Evolutionary conservation across 2,797 vertebrate genomes (phyloP).

Genomic region (Crocidura indochinensis): DNA sequence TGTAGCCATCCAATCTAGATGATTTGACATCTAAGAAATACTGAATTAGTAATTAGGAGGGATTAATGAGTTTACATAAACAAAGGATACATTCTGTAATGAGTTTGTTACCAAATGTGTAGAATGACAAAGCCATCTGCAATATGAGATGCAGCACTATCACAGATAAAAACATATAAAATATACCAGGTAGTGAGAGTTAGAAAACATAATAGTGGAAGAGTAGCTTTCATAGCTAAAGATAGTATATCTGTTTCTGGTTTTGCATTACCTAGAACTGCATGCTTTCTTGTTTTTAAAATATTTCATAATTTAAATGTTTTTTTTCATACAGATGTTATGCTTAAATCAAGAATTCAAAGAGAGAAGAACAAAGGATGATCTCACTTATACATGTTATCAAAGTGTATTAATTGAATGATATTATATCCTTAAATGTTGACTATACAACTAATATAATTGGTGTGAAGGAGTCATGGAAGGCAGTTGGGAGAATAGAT

Average conservation of each 20-base stretch:
- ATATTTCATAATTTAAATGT: neutral
- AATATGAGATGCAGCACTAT: neutral
- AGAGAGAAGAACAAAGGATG: too few relatives aligned
- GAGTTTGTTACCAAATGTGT: neutral
- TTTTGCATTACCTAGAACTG: neutral
- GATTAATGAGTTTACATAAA: neutral
- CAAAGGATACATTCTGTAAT: neutral
- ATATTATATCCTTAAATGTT: too few relatives aligned
- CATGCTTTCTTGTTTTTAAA: neutral
- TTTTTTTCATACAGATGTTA: neutral
- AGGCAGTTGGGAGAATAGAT: too few relatives aligned
- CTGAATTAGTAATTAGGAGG: neutral
- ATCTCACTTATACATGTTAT: too few relatives aligned
- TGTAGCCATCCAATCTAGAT: neutral
- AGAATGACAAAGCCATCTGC: neutral
- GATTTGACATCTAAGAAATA: neutral
- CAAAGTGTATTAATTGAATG: too few relatives aligned
- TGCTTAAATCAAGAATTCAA: neutral
- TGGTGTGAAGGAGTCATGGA: too few relatives aligned
- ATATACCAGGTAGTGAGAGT: neutral
- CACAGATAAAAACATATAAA: neutral
- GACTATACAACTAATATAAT: too few relatives aligned
- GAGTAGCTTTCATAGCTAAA: neutral
- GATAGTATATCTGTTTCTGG: neutral
- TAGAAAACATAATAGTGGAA: neutral